Percentiles rank a stretch among this genome's conserved stretches.
phyloP scores from a whole-genome alignment of 2,888 invertebrate species.

The Eupithecia tripunctaria region DNA sequence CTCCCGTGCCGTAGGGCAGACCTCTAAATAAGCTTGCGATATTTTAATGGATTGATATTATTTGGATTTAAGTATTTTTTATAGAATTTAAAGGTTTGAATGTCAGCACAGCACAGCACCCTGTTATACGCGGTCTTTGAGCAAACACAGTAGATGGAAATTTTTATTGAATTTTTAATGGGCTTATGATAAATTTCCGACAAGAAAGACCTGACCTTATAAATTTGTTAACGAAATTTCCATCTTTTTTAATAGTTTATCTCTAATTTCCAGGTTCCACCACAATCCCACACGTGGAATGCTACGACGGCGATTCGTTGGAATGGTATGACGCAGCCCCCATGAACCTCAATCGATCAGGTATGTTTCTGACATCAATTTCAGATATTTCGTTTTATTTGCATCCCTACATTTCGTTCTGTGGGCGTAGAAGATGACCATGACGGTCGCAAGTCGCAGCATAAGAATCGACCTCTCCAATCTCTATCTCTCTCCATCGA shows the following conservation, averaged over 20 bases:
- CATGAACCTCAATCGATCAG: constrained; percentile 92
- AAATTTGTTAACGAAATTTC: neutral
- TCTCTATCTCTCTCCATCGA: too few relatives aligned
- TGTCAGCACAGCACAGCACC: neutral
- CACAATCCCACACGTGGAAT: constrained; percentile 90
- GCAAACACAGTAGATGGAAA: too few relatives aligned
- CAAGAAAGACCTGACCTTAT: too few relatives aligned
- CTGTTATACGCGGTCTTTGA: too few relatives aligned
- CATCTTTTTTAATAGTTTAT: neutral
- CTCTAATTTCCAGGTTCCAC: constrained; percentile 82
- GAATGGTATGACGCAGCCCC: constrained; percentile 89
- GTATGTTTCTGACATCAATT: neutral
- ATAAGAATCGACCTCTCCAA: too few relatives aligned
- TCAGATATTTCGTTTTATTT: too few relatives aligned
- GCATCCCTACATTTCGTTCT: neutral
- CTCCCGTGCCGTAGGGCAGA: too few relatives aligned
- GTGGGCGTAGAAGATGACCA: neutral
- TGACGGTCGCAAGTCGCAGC: neutral
- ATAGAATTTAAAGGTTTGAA: neutral
- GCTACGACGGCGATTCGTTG: constrained; percentile 87
- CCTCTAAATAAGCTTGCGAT: too few relatives aligned
- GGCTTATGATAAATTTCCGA: too few relatives aligned
- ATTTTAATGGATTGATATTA: too few relatives aligned
- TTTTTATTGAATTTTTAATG: too few relatives aligned
- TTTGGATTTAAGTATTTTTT: too few relatives aligned